A percentile compares a stretch with the other conserved stretches of the same genome.
These are phyloP conservation scores for Heptranchias perlo DNA, from an alignment of 2,113 vertebrate species.

Conservation along the genomic window DNA sequence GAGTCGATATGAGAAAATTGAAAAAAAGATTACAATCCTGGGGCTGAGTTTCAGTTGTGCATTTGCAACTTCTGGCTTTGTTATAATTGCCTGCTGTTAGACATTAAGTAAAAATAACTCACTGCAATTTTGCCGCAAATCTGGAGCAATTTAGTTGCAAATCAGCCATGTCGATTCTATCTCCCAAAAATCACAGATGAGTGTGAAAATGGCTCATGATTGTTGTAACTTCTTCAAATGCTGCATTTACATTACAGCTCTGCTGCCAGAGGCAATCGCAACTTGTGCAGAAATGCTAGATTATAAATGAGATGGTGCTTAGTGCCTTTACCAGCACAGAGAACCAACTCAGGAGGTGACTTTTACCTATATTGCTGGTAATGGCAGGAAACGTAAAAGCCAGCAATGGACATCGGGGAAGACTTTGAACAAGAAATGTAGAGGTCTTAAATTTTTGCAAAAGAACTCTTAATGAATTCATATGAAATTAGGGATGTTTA, in stretches of 20 bases:
- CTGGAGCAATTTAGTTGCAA: neutral
- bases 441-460: neutral
- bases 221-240: conserved; percentile 21
- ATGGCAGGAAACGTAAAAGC: neutral
- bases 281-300: neutral
- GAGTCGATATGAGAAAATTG: neutral
- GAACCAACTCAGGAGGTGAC: neutral
- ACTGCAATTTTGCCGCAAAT: neutral
- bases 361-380: neutral
- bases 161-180: conserved; percentile 7
- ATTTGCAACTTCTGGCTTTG: conserved; percentile 15
- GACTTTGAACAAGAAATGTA: neutral
- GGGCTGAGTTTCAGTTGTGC: neutral
- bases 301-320: neutral
- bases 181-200: conserved; percentile 1
- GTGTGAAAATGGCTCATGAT: conserved; percentile 24
- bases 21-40: no score
- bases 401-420: neutral
- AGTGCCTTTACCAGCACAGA: neutral
- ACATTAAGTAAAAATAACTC: neutral
- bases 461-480: neutral
- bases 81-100: neutral
- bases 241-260: conserved; percentile 2
- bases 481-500: neutral
- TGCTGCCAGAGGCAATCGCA: neutral